Conservation (phyloP, 2,888 invertebrate species). For the Heliconius charithonia region DNA sequence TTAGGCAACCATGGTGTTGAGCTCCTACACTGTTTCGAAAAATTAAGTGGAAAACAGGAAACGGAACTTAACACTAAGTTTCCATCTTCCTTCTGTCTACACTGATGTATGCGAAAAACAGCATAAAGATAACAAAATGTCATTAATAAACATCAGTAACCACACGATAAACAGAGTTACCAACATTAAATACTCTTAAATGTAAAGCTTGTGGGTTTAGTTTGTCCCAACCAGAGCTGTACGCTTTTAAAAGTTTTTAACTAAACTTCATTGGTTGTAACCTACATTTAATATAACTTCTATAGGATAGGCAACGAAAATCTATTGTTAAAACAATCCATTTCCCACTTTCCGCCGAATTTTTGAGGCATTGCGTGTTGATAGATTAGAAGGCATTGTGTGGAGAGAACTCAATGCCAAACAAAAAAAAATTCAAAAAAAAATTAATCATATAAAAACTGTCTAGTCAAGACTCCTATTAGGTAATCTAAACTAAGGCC, state of each 20-base stretch:
- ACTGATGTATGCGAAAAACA: background rate
- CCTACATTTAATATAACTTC: no score
- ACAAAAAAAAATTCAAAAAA: no score
- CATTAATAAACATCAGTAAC: slow-evolving; percentile 3
- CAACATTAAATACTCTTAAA: slow-evolving; percentile 9
- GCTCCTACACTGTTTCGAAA: no score
- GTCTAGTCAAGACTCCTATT: background rate
- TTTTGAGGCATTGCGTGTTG: no score
- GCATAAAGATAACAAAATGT: background rate
- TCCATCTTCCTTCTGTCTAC: background rate
- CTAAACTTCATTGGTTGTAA: background rate
- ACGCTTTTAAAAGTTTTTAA: slow-evolving; percentile 19
- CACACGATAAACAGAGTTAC: background rate
- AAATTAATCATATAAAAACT: no score
- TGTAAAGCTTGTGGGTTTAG: slow-evolving; percentile 8
- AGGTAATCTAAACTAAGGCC: background rate
- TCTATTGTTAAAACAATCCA: no score
- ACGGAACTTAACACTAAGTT: background rate
- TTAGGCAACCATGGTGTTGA: no score
- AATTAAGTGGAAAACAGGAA: no score
- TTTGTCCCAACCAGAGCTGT: slow-evolving; percentile 11
- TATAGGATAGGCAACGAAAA: no score
- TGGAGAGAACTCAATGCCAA: no score
- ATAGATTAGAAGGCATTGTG: no score
- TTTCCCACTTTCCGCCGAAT: no score